Conservation (phyloP, 2,113 vertebrate genomes). For the Sturnus vulgaris region DNA sequence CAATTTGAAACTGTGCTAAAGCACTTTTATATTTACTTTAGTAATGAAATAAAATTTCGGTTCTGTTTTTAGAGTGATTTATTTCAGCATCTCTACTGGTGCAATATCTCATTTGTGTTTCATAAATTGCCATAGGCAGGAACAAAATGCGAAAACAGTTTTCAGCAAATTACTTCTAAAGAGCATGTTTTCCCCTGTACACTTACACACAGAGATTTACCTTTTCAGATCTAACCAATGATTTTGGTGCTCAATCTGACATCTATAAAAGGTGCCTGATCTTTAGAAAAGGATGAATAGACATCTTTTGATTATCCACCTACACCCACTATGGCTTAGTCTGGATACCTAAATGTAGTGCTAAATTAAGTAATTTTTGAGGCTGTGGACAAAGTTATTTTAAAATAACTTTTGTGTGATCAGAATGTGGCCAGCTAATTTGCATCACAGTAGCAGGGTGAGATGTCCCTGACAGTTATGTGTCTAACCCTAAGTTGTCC, state of each 20-base stretch:
- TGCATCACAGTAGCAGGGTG: neutral
- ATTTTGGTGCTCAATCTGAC: neutral
- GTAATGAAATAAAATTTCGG: conserved; percentile 63
- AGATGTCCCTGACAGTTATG: neutral
- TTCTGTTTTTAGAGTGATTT: conserved; percentile 59
- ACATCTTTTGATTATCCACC: neutral
- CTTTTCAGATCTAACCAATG: neutral
- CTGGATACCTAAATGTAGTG: neutral
- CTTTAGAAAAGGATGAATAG: neutral
- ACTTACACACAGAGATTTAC: neutral
- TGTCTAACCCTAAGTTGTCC: neutral
- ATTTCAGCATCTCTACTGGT: conserved; percentile 3
- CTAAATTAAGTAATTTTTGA: neutral
- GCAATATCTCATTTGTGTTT: conserved; percentile 60
- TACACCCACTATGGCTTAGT: neutral
- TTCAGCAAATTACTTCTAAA: conserved; percentile 47
- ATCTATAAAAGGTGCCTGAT: neutral
- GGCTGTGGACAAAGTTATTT: neutral
- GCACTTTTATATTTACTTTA: conserved; percentile 63
- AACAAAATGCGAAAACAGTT: conserved; percentile 29
- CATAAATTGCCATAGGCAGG: conserved; percentile 53
- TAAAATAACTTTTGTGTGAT: neutral
- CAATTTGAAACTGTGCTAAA: conserved; percentile 60
- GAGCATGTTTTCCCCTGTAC: conserved; percentile 10
- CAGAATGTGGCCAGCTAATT: neutral